A percentile compares a stretch with the other conserved stretches of the same genome.
phyloP scores from a whole-genome alignment of 2,113 vertebrate genomes.

The Megaceryle maxima region DNA sequence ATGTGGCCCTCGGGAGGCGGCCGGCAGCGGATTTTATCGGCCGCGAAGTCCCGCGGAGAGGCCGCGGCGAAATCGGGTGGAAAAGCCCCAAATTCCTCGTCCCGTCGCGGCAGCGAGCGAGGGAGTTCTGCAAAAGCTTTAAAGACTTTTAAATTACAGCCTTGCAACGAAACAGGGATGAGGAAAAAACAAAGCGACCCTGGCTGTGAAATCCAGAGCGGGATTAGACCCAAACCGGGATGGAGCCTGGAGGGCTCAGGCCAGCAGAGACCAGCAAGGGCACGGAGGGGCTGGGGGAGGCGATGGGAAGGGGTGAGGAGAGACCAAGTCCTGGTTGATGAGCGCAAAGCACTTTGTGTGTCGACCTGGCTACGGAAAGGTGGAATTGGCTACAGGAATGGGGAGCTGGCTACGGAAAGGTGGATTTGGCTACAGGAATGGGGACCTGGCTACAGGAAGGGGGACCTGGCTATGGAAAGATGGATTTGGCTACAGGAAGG shows the following conservation, averaged over 20 bases:
- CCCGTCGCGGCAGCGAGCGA: not conserved
- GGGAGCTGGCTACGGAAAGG: no score
- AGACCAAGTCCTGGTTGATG: not conserved
- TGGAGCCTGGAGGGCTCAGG: fast-evolving
- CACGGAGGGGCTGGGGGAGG: not conserved
- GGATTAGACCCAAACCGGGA: not conserved
- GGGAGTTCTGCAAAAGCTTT: not conserved
- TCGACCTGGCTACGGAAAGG: no score
- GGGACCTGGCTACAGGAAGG: no score
- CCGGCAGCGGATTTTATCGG: not conserved
- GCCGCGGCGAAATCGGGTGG: no score
- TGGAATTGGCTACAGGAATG: no score
- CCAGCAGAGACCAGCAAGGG: not conserved
- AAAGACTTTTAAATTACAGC: not conserved
- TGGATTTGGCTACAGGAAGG: no score
- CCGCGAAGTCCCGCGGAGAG: not conserved
- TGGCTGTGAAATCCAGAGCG: no score
- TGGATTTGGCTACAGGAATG: no score
- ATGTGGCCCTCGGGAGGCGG: not conserved
- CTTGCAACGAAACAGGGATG: not conserved
- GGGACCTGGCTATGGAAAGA: no score
- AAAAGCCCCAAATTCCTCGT: not conserved
- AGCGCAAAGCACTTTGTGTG: not conserved
- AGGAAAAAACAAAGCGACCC: not conserved
- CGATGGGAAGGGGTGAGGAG: not conserved